Percentiles rank a stretch among this genome's conserved stretches.
Evolutionary conservation across 2,888 invertebrate species (phyloP).

Genomic region (Aproaerema taeniolella): DNA sequence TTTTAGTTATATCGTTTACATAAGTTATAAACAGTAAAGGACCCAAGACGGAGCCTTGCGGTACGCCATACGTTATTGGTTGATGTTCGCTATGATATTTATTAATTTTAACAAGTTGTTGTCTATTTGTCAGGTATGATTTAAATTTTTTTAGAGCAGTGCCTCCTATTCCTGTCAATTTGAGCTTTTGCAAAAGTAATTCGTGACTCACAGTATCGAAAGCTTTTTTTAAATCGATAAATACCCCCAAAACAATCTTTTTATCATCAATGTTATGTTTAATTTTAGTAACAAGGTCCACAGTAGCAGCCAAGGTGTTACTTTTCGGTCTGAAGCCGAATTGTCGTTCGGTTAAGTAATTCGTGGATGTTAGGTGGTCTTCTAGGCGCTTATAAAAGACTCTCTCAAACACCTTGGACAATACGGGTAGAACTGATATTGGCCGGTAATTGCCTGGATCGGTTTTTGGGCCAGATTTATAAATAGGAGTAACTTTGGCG

Average conservation of each 20-base stretch:
- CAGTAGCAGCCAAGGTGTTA: slow-evolving; percentile 10
- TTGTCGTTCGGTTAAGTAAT: slow-evolving; percentile 4
- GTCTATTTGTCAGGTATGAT: slow-evolving; percentile 12
- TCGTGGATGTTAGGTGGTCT: not conserved
- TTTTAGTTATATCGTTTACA: slow-evolving; percentile 12
- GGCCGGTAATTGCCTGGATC: slow-evolving; percentile 19
- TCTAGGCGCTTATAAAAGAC: slow-evolving; percentile 7
- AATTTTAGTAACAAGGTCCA: slow-evolving; percentile 11
- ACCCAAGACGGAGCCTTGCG: slow-evolving; percentile 19
- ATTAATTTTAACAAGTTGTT: slow-evolving; percentile 13
- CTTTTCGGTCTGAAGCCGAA: slow-evolving; percentile 12
- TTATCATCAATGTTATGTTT: slow-evolving; percentile 12
- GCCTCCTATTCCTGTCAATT: slow-evolving; percentile 1
- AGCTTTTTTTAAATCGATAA: slow-evolving; percentile 17
- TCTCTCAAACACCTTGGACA: slow-evolving; percentile 16
- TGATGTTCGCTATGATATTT: slow-evolving; percentile 7
- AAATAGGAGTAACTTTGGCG: slow-evolving; percentile 17
- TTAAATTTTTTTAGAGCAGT: slow-evolving; percentile 10
- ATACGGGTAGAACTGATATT: slow-evolving; percentile 12
- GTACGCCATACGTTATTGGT: slow-evolving; percentile 12
- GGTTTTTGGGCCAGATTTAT: slow-evolving; percentile 14
- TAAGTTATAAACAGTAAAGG: slow-evolving; percentile 17
- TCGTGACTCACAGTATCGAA: slow-evolving; percentile 9
- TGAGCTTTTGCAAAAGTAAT: slow-evolving; percentile 11
- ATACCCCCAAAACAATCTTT: slow-evolving; percentile 13